These are phyloP conservation scores for Drosophila trapezifrons DNA, from an alignment of 1,140 invertebrate genomes.

Conservation along the genomic window DNA sequence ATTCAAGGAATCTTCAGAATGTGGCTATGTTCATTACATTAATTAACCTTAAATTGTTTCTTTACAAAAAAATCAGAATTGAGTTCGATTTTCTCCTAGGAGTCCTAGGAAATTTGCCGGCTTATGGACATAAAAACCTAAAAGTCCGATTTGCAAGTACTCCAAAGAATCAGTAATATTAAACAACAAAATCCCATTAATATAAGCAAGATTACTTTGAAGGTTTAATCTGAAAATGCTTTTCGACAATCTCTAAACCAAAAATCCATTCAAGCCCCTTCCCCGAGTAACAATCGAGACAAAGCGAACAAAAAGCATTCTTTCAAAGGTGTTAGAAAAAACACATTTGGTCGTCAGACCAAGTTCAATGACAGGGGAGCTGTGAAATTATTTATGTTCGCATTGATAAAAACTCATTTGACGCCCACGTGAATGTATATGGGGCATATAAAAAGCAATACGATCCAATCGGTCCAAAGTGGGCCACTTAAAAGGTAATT, in stretches of 20 bases:
- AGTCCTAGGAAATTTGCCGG: too few species aligned
- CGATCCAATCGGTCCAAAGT: conserved; percentile 36
- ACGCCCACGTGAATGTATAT: conserved; percentile 31
- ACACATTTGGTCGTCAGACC: conserved; percentile 11
- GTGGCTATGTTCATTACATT: too few species aligned
- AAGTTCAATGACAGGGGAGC: conserved; percentile 43
- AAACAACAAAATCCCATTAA: not conserved
- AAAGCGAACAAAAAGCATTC: conserved; percentile 27
- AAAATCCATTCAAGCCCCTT: conserved; percentile 23
- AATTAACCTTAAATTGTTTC: too few species aligned
- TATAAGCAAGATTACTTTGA: not conserved
- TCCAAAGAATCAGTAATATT: not conserved
- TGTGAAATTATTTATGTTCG: conserved; percentile 37
- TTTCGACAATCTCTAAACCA: conserved; percentile 15
- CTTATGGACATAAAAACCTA: too few species aligned
- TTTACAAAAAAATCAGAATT: too few species aligned
- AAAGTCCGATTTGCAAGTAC: not conserved
- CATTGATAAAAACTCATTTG: conserved; percentile 37
- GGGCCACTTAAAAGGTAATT: conserved; percentile 71
- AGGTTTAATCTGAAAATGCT: conserved; percentile 16
- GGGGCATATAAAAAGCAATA: conserved; percentile 25
- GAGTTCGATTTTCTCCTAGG: too few species aligned
- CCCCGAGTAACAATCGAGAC: conserved; percentile 8
- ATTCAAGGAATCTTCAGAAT: too few species aligned
- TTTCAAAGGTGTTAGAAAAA: conserved; percentile 25